phyloP scores from a whole-genome alignment of 2,113 vertebrate genomes.

The Anthoscopus minutus region DNA sequence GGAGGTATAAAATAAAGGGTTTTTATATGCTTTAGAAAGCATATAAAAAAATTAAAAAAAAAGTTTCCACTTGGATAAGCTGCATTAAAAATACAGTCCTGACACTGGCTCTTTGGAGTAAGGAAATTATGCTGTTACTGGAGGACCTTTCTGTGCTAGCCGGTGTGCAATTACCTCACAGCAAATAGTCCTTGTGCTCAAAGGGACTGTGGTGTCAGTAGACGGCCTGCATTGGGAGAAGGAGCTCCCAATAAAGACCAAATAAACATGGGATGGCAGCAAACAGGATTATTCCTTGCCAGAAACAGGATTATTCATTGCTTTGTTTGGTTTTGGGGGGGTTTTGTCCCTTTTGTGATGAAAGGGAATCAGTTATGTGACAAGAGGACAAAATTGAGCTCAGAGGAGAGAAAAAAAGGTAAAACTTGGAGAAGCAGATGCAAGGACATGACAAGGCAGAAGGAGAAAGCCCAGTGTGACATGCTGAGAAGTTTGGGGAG shows the following conservation, averaged over 20 bases:
- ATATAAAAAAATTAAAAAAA: not conserved
- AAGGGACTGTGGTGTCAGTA: not conserved
- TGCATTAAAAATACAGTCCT: not conserved
- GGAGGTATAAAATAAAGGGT: too few relatives aligned
- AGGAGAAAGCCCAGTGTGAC: not conserved
- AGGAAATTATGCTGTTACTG: not conserved
- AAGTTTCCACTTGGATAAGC: not conserved
- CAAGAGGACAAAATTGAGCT: not conserved
- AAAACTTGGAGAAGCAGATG: not conserved
- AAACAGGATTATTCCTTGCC: not conserved
- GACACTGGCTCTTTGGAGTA: not conserved
- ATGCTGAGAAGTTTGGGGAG: not conserved
- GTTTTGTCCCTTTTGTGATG: not conserved
- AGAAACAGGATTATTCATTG: not conserved
- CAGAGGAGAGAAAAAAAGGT: not conserved
- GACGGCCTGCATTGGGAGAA: not conserved
- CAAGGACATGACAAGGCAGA: not conserved
- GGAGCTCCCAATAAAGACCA: not conserved
- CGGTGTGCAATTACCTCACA: not conserved
- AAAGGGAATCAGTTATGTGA: not conserved
- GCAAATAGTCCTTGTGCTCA: not conserved
- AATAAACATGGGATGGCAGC: not conserved
- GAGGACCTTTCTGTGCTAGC: not conserved
- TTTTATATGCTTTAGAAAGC: not conserved
- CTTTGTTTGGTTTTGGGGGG: not conserved